Evolutionary conservation across 2,797 vertebrate genomes (phyloP).

Genomic region (Mustela erminea): DNA sequence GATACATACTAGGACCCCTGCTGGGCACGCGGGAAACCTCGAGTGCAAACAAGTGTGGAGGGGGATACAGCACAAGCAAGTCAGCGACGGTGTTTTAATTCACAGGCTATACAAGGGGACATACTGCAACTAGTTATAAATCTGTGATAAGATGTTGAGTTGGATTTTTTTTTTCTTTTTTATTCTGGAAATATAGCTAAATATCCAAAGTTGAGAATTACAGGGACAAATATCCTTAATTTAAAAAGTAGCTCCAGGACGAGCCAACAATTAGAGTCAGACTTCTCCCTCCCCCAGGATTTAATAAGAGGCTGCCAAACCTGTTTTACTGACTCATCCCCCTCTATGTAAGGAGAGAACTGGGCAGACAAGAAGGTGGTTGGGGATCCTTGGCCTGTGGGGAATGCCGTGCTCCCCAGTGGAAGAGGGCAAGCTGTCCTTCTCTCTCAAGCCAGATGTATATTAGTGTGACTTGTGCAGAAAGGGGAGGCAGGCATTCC

Average conservation of each 20-base stretch:
- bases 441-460: neutral
- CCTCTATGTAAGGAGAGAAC: neutral
- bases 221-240: neutral
- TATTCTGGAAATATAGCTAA: neutral
- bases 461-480: neutral
- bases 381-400: neutral
- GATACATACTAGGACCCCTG: neutral
- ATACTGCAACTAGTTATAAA: neutral
- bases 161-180: neutral
- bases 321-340: neutral
- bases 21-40: neutral
- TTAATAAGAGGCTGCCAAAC: slow-evolving; percentile 10
- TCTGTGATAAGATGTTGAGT: neutral
- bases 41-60: neutral
- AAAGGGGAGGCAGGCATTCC: neutral
- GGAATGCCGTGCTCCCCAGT: neutral
- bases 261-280: neutral
- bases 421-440: accelerated
- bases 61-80: neutral
- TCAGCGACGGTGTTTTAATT: neutral
- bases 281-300: neutral
- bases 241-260: neutral
- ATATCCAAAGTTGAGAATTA: neutral
- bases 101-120: neutral
- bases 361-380: neutral